A percentile compares a stretch with the other conserved stretches of the same genome.
Conservation (phyloP, 2,113 vertebrate species). For the Athene noctua region DNA sequence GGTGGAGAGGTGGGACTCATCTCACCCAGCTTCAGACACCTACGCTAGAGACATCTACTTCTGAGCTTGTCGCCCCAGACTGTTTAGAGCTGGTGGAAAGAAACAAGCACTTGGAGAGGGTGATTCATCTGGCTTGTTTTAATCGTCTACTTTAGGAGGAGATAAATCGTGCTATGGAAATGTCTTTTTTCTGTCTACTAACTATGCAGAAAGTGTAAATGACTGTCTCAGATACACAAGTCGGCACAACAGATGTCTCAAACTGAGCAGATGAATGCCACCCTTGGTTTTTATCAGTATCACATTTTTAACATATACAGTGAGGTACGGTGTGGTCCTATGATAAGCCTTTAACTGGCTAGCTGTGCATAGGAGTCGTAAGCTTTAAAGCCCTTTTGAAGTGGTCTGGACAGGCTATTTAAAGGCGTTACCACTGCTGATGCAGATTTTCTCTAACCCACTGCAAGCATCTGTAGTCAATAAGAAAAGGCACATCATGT, state of each 20-base stretch:
- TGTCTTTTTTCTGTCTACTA: constrained; percentile 60
- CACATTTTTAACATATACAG: background rate
- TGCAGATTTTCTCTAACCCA: background rate
- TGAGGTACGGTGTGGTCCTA: background rate
- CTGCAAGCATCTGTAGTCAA: background rate
- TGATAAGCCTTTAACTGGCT: background rate
- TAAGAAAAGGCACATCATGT: background rate
- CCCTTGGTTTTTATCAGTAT: background rate
- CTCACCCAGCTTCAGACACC: constrained; percentile 35
- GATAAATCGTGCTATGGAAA: constrained; percentile 51
- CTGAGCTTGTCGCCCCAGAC: constrained; percentile 1
- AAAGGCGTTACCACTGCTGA: background rate
- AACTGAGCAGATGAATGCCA: background rate
- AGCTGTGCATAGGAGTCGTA: background rate
- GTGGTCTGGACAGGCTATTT: background rate
- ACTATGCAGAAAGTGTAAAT: constrained; percentile 61
- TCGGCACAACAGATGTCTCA: constrained; percentile 29
- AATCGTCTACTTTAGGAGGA: constrained; percentile 15
- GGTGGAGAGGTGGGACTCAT: background rate
- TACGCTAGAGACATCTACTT: constrained; percentile 26
- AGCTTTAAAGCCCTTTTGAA: background rate
- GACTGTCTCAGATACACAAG: constrained; percentile 35
- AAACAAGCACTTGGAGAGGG: constrained; percentile 32
- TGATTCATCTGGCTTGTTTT: constrained; percentile 60
- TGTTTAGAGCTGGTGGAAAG: constrained; percentile 39